These are phyloP conservation scores for Schizothorax lantsangensis DNA, from an alignment of 2,797 vertebrate species.

Conservation along the genomic window DNA sequence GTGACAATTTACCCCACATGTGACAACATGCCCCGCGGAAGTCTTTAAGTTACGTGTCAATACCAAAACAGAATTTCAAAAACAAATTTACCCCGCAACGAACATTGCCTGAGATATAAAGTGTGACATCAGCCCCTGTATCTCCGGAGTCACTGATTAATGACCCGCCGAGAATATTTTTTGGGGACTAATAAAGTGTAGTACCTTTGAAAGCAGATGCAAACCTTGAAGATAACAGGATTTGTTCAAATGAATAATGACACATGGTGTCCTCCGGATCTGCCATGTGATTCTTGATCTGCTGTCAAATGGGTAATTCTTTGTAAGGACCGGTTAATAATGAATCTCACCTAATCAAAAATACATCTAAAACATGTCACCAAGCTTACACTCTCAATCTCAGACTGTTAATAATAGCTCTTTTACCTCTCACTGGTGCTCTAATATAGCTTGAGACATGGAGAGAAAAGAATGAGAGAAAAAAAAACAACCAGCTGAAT, in stretches of 20 bases:
- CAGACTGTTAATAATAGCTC: background rate
- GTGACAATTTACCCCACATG: background rate
- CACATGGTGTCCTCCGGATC: background rate
- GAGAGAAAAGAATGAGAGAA: background rate
- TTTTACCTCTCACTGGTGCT: background rate
- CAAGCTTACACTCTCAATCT: constrained; percentile 4
- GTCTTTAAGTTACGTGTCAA: background rate
- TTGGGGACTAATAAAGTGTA: background rate
- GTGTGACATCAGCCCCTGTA: background rate
- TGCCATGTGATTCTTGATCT: constrained; percentile 21
- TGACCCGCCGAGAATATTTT: background rate
- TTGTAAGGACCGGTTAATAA: constrained; percentile 19
- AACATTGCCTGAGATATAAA: background rate
- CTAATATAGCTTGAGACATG: background rate
- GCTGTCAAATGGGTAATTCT: constrained; percentile 22
- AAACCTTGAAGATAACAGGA: background rate
- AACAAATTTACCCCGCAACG: too few relatives aligned
- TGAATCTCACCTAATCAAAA: constrained; percentile 38
- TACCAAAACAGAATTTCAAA: too few relatives aligned
- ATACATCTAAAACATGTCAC: constrained; percentile 33
- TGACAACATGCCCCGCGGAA: background rate
- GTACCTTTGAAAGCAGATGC: background rate
- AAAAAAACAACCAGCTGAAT: background rate
- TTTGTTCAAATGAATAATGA: background rate
- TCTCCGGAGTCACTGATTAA: background rate